phyloP scores from a whole-genome alignment of 2,797 vertebrate species.

The Neostethus bicornis region DNA sequence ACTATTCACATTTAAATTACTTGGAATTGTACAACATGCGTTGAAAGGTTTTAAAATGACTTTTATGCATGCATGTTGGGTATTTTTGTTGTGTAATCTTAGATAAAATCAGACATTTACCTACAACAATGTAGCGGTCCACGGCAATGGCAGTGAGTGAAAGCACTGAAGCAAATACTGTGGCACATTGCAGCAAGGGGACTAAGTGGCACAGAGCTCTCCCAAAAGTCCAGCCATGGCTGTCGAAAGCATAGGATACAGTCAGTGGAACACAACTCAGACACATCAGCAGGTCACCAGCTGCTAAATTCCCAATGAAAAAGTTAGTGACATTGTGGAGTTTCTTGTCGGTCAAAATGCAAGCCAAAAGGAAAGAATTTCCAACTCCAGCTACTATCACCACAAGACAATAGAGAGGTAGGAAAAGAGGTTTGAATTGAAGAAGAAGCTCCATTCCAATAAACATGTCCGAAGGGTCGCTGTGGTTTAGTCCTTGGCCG shows the following conservation, averaged over 20 bases:
- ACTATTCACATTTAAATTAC: neutral
- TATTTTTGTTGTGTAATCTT: no score
- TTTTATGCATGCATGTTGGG: no score
- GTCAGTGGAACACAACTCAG: conserved; percentile 83
- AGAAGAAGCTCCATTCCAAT: conserved; percentile 79
- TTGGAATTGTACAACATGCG: no score
- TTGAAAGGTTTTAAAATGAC: no score
- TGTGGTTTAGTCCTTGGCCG: conserved; percentile 65
- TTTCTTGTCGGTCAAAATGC: conserved; percentile 80
- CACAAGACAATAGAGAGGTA: conserved; percentile 80
- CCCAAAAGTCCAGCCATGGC: conserved; percentile 81
- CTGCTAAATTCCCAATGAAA: conserved; percentile 85
- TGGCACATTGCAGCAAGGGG: conserved; percentile 80
- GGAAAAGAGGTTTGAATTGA: conserved; percentile 77
- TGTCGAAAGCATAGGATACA: conserved; percentile 81
- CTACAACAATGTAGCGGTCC: conserved; percentile 83
- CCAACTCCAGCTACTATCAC: conserved; percentile 80
- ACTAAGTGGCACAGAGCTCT: conserved; percentile 80
- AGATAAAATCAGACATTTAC: conserved; percentile 36
- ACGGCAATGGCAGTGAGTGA: conserved; percentile 85
- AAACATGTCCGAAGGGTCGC: conserved; percentile 75
- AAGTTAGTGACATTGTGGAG: conserved; percentile 85
- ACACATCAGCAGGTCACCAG: conserved; percentile 84
- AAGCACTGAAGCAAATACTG: conserved; percentile 82
- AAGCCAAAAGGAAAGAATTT: conserved; percentile 79